These are phyloP conservation scores for Heptranchias perlo DNA, from an alignment of 2,113 vertebrate genomes.

Conservation along the genomic window DNA sequence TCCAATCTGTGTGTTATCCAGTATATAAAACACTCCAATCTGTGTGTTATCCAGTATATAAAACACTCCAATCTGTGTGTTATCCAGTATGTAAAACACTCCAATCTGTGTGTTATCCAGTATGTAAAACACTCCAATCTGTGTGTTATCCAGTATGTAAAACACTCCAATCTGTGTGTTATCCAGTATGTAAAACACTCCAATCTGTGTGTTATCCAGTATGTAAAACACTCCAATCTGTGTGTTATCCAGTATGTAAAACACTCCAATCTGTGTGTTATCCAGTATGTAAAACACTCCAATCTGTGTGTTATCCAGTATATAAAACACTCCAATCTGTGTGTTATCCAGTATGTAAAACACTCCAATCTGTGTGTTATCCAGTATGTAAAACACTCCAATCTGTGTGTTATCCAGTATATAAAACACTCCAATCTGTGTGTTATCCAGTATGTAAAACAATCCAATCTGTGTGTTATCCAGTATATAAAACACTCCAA, in stretches of 20 bases:
- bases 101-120: background rate
- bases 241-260: background rate
- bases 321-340: background rate
- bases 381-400: background rate
- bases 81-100: background rate
- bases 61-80: background rate
- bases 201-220: too few species aligned
- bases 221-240: too few species aligned
- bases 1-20: background rate
- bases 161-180: background rate
- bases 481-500: background rate
- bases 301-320: background rate
- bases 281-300: background rate
- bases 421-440: background rate
- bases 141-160: background rate
- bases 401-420: background rate
- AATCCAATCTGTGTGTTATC: background rate
- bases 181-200: background rate
- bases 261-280: background rate
- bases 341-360: background rate
- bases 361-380: background rate
- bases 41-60: background rate
- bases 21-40: background rate
- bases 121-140: background rate
- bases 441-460: background rate